Evolutionary conservation across 1,140 invertebrate genomes (phyloP), one percentile per base, ranked within the genome.

Genomic region (Pogonomyrmex barbatus): DNA sequence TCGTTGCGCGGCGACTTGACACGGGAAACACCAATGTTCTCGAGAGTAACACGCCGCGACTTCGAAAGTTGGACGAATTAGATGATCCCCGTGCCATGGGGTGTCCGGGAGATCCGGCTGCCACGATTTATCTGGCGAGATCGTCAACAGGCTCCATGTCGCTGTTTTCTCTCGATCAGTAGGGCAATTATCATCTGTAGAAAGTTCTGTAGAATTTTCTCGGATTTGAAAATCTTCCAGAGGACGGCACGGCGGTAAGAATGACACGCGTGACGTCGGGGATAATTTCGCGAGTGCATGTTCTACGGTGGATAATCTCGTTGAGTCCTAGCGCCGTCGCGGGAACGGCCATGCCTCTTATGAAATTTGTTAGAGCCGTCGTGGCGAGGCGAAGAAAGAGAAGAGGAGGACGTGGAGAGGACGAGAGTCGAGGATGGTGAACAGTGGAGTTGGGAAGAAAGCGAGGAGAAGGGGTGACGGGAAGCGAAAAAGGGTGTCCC

Each of bases 351-450:
- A 42, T 62, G 17, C 12, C 56, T 84, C 17, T 84, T 60, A 63
- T 84, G 56, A 84, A 76, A 84, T 84, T 84, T 84, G 81, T 84
- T 70, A 76, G 54, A 63, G 56, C 45, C 56, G 12, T 30, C 70
- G 58, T n/a, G 63, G 8, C 67, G 24, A 9, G 14, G 52, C 67
- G 14, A 88, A 68, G 87, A 89, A 78, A 82, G 73, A 75, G 87
- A 88, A 86, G 63, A 87, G 84, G 81, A 78, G 54, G 76, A 73
- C 24, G 24, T 54, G 2, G 50, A 33, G 12, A 60, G 30, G 9
- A 68, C 9, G 24, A 52, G 30, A 4, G 42, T 47, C n/a, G 36
- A 63, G 73, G 36, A n/a, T 45, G 54, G 50, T 24, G 65, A 56
- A 71, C 68, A 56, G 24, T 42, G 9, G 58, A 24, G 58, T 5